Evolutionary conservation across 2,797 vertebrate genomes (phyloP).

Genomic region (Lycodopsis pacificus): DNA sequence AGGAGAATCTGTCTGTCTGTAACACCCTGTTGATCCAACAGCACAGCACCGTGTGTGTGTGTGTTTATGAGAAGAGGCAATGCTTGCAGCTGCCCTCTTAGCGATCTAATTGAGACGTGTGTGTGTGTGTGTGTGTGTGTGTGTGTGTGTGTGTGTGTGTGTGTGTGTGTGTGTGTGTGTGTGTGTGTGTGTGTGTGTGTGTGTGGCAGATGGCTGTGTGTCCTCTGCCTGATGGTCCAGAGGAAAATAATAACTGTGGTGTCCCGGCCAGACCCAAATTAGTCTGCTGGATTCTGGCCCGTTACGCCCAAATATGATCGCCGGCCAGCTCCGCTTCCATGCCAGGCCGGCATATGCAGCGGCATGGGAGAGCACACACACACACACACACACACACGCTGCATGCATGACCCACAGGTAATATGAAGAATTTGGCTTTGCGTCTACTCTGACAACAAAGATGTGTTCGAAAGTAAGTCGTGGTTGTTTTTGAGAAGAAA

Average conservation of each 20-base stretch:
- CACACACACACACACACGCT: slow-evolving; percentile 33
- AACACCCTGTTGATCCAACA: slow-evolving; percentile 51
- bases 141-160: slow-evolving; percentile 86
- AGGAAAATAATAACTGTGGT: slow-evolving; percentile 99
- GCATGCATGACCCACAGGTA: slow-evolving; percentile 19
- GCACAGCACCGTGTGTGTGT: slow-evolving; percentile 21
- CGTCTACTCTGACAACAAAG: background rate
- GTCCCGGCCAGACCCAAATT: slow-evolving; percentile 89
- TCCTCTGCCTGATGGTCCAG: slow-evolving; percentile 96
- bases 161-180: slow-evolving; percentile 81
- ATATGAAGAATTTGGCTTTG: slow-evolving; percentile 1
- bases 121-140: slow-evolving; percentile 90
- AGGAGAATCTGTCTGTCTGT: slow-evolving; percentile 28
- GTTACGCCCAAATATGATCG: slow-evolving; percentile 80
- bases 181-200: slow-evolving; percentile 78
- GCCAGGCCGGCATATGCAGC: slow-evolving; percentile 96
- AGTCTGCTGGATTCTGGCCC: slow-evolving; percentile 92
- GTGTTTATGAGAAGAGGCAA: slow-evolving; percentile 48
- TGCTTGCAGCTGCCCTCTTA: slow-evolving; percentile 93
- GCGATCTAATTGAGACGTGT: slow-evolving; percentile 95
- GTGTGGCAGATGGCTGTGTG: slow-evolving; percentile 98
- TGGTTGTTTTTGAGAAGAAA: background rate
- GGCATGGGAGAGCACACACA: slow-evolving; percentile 80
- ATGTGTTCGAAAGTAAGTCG: background rate
- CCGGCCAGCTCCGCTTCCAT: slow-evolving; percentile 84